Percentiles rank a stretch among this genome's conserved stretches.
phyloP scores from a whole-genome alignment of 2,888 invertebrate species.

The Lasioglossum marginatum region DNA sequence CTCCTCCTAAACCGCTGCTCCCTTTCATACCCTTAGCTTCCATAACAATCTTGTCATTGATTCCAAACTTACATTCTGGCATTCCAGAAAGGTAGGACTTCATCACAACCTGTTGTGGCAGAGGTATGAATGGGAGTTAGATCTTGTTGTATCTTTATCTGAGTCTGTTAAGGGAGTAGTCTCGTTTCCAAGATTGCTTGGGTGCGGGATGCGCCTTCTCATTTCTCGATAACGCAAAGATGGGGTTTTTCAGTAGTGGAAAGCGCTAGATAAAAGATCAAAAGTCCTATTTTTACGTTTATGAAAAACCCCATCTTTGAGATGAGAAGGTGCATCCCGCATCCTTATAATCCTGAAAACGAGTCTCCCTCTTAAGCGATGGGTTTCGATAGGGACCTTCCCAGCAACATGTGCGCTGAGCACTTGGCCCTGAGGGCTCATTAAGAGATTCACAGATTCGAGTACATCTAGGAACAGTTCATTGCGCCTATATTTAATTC shows the following conservation, averaged over 20 bases:
- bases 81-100: slow-evolving; percentile 99
- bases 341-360: too few relatives aligned
- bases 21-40: slow-evolving; percentile 94
- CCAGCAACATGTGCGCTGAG: slow-evolving; percentile 99
- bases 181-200: too few relatives aligned
- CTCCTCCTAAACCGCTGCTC: slow-evolving; percentile 86
- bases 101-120: slow-evolving; percentile 92
- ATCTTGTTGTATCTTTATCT: neutral
- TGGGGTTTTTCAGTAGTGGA: too few relatives aligned
- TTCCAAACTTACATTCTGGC: slow-evolving; percentile 99
- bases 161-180: neutral
- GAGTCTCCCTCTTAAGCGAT: neutral
- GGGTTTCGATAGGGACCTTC: slow-evolving; percentile 85
- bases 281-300: too few relatives aligned
- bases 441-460: slow-evolving; percentile 99
- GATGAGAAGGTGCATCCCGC: too few relatives aligned
- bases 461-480: slow-evolving; percentile 99
- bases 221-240: too few relatives aligned
- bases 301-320: too few relatives aligned
- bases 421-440: slow-evolving; percentile 99
- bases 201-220: too few relatives aligned
- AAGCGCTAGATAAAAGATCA: too few relatives aligned
- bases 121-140: slow-evolving; percentile 24
- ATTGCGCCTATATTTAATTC: slow-evolving; percentile 99
- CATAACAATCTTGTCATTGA: slow-evolving; percentile 99